Conservation (phyloP, 2,113 vertebrate genomes). For the Brachyhypopomus occidentalis region DNA sequence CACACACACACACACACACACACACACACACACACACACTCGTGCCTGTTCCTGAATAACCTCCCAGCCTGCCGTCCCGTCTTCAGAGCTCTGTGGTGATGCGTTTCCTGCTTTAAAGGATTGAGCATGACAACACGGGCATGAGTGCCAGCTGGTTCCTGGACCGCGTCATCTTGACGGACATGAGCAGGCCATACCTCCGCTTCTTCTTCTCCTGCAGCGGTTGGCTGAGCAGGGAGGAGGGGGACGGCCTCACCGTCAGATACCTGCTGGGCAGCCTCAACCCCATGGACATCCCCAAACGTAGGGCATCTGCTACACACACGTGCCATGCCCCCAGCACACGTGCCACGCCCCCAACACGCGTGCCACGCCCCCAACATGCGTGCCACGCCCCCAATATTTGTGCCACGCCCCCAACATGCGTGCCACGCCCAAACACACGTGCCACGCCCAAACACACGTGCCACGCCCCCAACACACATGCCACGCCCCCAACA, state of each 20-base stretch:
- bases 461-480: too few relatives aligned
- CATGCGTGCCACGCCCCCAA: too few relatives aligned
- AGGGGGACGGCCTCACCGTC: conserved; percentile 87
- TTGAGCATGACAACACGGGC: conserved; percentile 96
- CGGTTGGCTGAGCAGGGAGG: conserved; percentile 94
- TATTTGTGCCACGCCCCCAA: too few relatives aligned
- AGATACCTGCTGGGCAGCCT: conserved; percentile 91
- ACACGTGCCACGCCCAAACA: too few relatives aligned
- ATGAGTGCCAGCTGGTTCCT: conserved; percentile 93
- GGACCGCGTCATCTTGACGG: conserved; percentile 87
- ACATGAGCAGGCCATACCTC: conserved; percentile 94
- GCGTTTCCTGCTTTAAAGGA: conserved; percentile 70
- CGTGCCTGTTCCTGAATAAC: too few relatives aligned
- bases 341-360: too few relatives aligned
- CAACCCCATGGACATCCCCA: conserved; percentile 92
- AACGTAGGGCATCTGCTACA: conserved; percentile 76
- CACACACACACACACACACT: background rate
- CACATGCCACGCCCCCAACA: too few relatives aligned
- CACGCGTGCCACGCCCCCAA: too few relatives aligned
- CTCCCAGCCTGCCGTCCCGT: background rate
- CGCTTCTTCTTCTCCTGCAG: conserved; percentile 92
- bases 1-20: background rate
- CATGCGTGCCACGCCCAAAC: too few relatives aligned
- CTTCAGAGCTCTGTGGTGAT: background rate
- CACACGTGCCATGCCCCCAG: too few relatives aligned